phyloP scores from a whole-genome alignment of 2,113 vertebrate genomes.

The Neolamprologus modestus region DNA sequence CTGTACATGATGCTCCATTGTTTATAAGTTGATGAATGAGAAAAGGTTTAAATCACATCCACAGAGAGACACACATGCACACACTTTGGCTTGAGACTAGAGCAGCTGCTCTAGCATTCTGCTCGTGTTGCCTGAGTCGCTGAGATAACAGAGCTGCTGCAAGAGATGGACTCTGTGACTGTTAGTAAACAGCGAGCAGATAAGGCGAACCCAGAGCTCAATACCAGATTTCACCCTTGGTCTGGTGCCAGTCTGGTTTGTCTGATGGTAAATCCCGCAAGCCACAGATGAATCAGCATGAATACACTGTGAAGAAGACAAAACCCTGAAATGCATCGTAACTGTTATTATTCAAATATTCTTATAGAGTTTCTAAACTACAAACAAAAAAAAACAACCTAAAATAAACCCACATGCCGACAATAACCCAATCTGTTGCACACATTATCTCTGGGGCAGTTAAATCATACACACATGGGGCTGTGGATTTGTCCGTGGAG shows the following conservation, averaged over 20 bases:
- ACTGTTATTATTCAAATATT: neutral
- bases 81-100: constrained; percentile 13
- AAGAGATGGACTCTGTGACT: constrained; percentile 57
- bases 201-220: constrained; percentile 47
- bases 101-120: constrained; percentile 40
- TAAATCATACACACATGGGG: neutral
- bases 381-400: neutral
- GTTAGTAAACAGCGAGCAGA: constrained; percentile 60
- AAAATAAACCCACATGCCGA: neutral
- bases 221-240: constrained; percentile 52
- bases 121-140: constrained; percentile 43
- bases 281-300: neutral
- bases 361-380: neutral
- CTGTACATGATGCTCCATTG: neutral
- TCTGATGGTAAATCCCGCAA: constrained; percentile 50
- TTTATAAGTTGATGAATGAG: neutral
- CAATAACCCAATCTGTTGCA: neutral
- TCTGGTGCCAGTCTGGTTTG: constrained; percentile 44
- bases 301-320: neutral
- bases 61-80: neutral
- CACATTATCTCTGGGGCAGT: neutral
- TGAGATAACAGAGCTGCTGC: constrained; percentile 58
- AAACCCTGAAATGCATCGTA: neutral
- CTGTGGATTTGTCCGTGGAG: neutral
- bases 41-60: neutral